phyloP scores from a whole-genome alignment of 1,140 invertebrate species.

The Panonychus citri region DNA sequence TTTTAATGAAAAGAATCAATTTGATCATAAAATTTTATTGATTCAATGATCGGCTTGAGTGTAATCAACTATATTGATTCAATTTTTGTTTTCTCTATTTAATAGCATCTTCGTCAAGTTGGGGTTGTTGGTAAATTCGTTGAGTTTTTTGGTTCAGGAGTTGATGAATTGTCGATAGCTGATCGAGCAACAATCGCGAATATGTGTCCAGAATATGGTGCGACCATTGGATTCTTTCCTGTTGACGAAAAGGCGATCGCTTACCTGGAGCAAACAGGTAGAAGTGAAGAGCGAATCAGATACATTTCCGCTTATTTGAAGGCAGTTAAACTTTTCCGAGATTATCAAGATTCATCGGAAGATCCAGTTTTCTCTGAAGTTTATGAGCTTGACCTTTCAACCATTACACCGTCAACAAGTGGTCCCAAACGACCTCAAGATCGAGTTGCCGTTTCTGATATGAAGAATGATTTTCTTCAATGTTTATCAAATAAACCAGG shows the following conservation, averaged over 20 bases:
- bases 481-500: conserved; percentile 79
- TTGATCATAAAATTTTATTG: no score
- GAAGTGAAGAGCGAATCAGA: conserved; percentile 52
- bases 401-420: conserved; percentile 77
- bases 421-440: conserved; percentile 94
- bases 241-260: conserved; percentile 61
- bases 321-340: conserved; percentile 52
- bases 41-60: no score
- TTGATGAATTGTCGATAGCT: conserved; percentile 66
- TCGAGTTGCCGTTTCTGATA: conserved; percentile 61
- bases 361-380: conserved; percentile 70
- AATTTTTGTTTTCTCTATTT: not conserved
- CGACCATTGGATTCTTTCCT: conserved; percentile 86
- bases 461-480: conserved; percentile 65
- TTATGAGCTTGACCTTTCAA: conserved; percentile 60
- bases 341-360: conserved; percentile 49
- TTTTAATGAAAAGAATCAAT: not conserved
- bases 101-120: conserved; percentile 60
- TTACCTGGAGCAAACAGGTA: conserved; percentile 76
- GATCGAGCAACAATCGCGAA: conserved; percentile 56
- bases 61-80: no score
- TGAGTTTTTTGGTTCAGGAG: conserved; percentile 89
- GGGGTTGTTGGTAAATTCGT: conserved; percentile 97
- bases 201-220: conserved; percentile 89
- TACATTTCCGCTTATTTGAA: conserved; percentile 61